Evolutionary conservation across 2,113 vertebrate species (phyloP).

Genomic region (Steatornis caripensis): DNA sequence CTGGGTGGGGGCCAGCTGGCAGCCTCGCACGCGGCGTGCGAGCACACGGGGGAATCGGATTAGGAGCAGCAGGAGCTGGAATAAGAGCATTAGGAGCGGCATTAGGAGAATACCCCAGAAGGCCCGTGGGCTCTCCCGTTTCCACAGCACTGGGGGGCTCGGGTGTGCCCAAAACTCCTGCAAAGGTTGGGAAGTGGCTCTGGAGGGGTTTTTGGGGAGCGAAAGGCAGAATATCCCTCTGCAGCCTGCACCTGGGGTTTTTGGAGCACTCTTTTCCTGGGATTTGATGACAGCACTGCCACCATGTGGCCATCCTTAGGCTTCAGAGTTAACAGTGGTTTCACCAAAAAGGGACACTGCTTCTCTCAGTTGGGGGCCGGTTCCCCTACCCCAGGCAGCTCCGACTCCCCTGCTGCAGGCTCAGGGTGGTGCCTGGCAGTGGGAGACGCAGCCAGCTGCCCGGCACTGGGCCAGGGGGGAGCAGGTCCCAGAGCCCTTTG

Average conservation of each 20-base stretch:
- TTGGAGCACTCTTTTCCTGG: background rate
- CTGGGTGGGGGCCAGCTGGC: background rate
- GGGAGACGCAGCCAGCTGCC: too few relatives aligned
- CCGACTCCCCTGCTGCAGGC: background rate
- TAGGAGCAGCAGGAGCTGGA: conserved; percentile 25
- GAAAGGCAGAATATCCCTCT: background rate
- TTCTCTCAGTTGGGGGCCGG: background rate
- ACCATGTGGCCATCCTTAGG: conserved; percentile 23
- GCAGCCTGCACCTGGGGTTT: background rate
- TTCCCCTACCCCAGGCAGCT: background rate
- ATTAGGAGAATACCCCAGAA: background rate
- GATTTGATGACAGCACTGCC: conserved; percentile 15
- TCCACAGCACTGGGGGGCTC: too few relatives aligned
- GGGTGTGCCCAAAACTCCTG: background rate
- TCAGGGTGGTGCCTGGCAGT: background rate
- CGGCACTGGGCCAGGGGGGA: background rate
- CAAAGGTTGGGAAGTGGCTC: background rate
- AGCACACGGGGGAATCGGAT: background rate
- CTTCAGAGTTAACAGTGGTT: background rate
- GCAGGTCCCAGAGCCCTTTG: rapidly evolving
- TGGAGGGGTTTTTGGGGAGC: background rate
- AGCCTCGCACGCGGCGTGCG: background rate
- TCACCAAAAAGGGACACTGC: background rate
- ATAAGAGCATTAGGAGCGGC: conserved; percentile 31
- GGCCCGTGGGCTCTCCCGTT: background rate